Base-by-base conservation (phyloP, 2,113 vertebrate species). In the Embiotoca jacksoni region DNA sequence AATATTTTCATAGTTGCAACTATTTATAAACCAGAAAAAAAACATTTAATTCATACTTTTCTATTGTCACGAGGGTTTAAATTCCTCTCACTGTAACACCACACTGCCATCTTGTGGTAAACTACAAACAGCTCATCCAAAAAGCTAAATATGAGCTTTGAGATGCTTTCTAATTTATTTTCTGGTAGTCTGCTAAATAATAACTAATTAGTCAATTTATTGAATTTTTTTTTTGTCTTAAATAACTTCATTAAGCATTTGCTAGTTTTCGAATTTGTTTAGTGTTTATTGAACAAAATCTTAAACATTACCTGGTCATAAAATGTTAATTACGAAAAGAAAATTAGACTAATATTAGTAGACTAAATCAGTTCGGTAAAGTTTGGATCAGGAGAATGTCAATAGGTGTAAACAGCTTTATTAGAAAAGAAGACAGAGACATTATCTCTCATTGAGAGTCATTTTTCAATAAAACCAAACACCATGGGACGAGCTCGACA, bases 341-440 rank as follows among this genome's bases (percentile, higher is more conserved):
- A 23, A 23, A 23, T 23, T 23, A 23, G 23, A 23, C 32, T 52
- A 35, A 16, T n/a, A n/a, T n/a, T n/a, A n/a, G n/a, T 23, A 23
- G 23, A 23, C 32, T 52, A 35, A 16, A 65, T 36, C 62, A 36
- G 36, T 74, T 49, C 31, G 33, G 36, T 39, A 47, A 36, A 56
- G 50, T 23, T 23, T 54, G 13, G 4, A 63, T 37, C 0, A 15
- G 16, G 39, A 81, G 10, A 32, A 9, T 3, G 35, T 15, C 32
- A 5, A n/a, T 9, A 30, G 57, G 7, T 67, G 69, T 14, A 23
- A 82, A 81, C 60, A 49, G 33, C 31, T 91, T 92, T 91, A 92
- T 87, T 81, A 88, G 59, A 88, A 85, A 90, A 89, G 11, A 68
- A 77, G 46, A 41, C 35, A 77, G 70, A 82, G 52, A 85, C 39